Conservation (phyloP, 2,113 vertebrate species). For the Phylloscopus trochiloides region DNA sequence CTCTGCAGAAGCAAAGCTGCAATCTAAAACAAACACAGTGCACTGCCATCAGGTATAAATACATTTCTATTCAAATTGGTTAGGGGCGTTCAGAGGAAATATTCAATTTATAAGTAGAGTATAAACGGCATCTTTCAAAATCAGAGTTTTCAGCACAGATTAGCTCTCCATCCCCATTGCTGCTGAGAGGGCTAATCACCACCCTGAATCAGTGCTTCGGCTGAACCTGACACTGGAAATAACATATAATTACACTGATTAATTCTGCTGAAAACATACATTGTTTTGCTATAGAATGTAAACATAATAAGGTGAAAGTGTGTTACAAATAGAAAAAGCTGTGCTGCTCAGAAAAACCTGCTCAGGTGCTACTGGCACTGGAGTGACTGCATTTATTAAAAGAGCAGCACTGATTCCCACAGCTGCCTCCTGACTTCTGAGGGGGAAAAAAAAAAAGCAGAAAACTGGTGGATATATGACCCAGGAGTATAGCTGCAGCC, state of each 20-base stretch:
- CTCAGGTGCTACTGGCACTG: not conserved
- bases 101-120: not conserved
- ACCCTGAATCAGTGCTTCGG: not conserved
- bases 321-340: not conserved
- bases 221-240: slow-evolving; percentile 34
- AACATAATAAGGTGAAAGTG: slow-evolving; percentile 33
- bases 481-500: not conserved
- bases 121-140: not conserved
- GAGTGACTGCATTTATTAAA: not conserved
- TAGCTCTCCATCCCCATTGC: slow-evolving; percentile 7
- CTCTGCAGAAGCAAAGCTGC: not conserved
- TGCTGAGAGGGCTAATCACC: slow-evolving; percentile 39
- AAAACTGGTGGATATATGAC: not conserved
- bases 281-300: slow-evolving; percentile 52
- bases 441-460: not conserved
- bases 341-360: not conserved
- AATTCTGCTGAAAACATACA: slow-evolving; percentile 52
- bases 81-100: not conserved
- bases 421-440: not conserved
- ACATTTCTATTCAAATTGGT: not conserved
- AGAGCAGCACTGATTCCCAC: not conserved
- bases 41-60: not conserved
- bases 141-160: not conserved
- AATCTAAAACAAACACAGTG: not conserved
- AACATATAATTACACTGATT: slow-evolving; percentile 56